phyloP scores from a whole-genome alignment of 1,140 invertebrate genomes.

The Helicoverpa zea region DNA sequence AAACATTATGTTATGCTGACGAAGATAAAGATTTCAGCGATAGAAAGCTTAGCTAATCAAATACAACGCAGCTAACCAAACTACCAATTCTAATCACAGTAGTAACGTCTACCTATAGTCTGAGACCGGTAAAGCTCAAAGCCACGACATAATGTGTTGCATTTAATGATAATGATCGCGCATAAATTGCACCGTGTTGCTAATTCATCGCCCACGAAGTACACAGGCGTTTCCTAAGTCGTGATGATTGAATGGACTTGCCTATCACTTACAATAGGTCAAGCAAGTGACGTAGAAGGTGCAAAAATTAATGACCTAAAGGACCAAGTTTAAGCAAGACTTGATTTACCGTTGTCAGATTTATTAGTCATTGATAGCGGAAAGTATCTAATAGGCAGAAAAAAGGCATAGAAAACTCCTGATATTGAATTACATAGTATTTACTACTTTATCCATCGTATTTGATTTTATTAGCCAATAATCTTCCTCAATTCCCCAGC shows the following conservation, averaged over 20 bases:
- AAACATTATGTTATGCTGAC: too few species aligned
- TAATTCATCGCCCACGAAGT: conserved; percentile 29
- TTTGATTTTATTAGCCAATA: not conserved
- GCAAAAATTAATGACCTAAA: too few species aligned
- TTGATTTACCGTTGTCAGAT: too few species aligned
- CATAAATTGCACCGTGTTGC: conserved; percentile 2
- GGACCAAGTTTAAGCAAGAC: too few species aligned
- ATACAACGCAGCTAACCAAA: not conserved
- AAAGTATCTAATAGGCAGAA: too few species aligned
- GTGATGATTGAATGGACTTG: not conserved
- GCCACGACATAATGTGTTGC: conserved; percentile 27
- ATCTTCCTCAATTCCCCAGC: not conserved
- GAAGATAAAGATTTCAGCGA: too few species aligned
- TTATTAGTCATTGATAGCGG: too few species aligned
- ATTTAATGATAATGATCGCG: conserved; percentile 35
- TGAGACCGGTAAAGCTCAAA: conserved; percentile 22
- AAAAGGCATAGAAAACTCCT: too few species aligned
- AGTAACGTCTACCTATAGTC: conserved; percentile 11
- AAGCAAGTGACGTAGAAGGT: not conserved
- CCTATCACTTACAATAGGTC: not conserved
- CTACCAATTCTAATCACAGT: conserved; percentile 15
- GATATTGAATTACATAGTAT: too few species aligned
- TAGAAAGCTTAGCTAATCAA: too few species aligned
- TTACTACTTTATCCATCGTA: too few species aligned
- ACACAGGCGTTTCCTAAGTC: conserved; percentile 4